Conservation (phyloP, 2,797 vertebrate genomes). For the Coranthus polyacanthus region DNA sequence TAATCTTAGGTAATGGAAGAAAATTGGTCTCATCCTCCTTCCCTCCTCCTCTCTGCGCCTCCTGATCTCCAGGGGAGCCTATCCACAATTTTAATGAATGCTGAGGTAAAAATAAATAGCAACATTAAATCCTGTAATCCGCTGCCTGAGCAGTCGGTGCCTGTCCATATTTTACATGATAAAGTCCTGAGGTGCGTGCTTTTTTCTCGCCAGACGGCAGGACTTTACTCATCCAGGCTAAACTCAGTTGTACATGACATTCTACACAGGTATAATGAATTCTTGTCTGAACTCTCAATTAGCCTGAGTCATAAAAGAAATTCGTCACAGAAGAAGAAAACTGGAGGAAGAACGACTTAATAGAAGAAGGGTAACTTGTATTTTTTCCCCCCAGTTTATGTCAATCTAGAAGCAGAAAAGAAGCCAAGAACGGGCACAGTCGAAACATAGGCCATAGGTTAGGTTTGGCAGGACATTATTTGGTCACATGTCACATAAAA, state of each 20-base stretch:
- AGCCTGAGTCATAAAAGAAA: constrained; percentile 11
- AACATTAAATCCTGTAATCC: constrained; percentile 49
- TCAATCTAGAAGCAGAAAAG: too few relatives aligned
- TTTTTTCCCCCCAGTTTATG: too few relatives aligned
- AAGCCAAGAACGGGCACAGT: too few relatives aligned
- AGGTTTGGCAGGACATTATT: too few relatives aligned
- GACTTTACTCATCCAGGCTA: constrained; percentile 14
- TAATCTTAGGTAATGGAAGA: constrained; percentile 63
- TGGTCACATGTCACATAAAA: too few relatives aligned
- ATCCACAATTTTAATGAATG: constrained; percentile 44
- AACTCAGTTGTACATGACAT: constrained; percentile 23
- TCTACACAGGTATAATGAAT: constrained; percentile 15
- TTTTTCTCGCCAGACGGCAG: constrained; percentile 5
- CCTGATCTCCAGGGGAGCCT: constrained; percentile 46
- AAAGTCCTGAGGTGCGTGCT: constrained; percentile 8
- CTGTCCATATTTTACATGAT: constrained; percentile 14
- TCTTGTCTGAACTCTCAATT: constrained; percentile 14
- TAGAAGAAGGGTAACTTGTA: too few relatives aligned
- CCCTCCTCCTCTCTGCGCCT: constrained; percentile 21
- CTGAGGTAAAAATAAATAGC: constrained; percentile 48
- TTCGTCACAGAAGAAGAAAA: constrained; percentile 11
- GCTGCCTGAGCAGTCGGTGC: background rate
- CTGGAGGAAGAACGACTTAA: background rate
- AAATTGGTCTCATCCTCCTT: constrained; percentile 59
- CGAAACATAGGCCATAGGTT: too few relatives aligned